Percentiles rank a stretch among this genome's conserved stretches.
These are phyloP conservation scores for Piezodorus guildinii DNA, from an alignment of 1,140 invertebrate species.

Conservation along the genomic window DNA sequence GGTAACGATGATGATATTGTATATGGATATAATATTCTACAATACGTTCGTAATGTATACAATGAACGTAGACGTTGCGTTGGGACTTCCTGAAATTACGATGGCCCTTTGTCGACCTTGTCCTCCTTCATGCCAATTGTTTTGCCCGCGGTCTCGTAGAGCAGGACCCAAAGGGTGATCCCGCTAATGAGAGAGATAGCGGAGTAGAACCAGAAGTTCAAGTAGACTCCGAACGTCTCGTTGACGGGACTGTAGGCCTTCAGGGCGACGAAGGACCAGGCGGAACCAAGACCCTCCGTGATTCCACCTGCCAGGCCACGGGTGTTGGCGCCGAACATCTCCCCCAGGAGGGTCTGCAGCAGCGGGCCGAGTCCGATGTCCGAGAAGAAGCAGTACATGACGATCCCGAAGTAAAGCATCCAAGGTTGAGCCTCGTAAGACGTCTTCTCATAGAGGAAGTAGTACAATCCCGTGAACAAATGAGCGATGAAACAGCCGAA, in stretches of 20 bases:
- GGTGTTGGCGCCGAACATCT: slow-evolving; percentile 37
- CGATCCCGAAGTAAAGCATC: slow-evolving; percentile 33
- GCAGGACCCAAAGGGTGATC: slow-evolving; percentile 7
- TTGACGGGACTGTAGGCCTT: slow-evolving; percentile 21
- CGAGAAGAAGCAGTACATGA: slow-evolving; percentile 34
- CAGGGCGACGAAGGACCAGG: slow-evolving; percentile 23
- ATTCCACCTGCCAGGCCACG: slow-evolving; percentile 34
- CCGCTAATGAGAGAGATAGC: slow-evolving; percentile 15
- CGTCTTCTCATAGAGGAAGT: slow-evolving; percentile 5
- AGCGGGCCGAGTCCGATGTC: slow-evolving; percentile 37
- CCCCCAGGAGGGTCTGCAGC: slow-evolving; percentile 37
- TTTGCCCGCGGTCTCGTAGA: slow-evolving; percentile 22
- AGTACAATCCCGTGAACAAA: slow-evolving; percentile 8
- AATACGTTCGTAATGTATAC: too few relatives aligned
- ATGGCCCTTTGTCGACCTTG: too few relatives aligned
- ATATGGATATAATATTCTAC: too few relatives aligned
- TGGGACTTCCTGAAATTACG: too few relatives aligned
- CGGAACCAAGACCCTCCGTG: slow-evolving; percentile 34
- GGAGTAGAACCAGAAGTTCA: slow-evolving; percentile 19
- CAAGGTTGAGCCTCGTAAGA: slow-evolving; percentile 23
- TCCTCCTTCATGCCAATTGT: slow-evolving; percentile 27
- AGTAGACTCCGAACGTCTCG: slow-evolving; percentile 19
- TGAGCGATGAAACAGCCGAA: slow-evolving; percentile 8
- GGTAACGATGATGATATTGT: too few relatives aligned
- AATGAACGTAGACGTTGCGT: too few relatives aligned